Percentiles rank a stretch among this genome's conserved stretches.
Conservation (phyloP, 2,888 invertebrate species). For the Apotomis turbidana region DNA sequence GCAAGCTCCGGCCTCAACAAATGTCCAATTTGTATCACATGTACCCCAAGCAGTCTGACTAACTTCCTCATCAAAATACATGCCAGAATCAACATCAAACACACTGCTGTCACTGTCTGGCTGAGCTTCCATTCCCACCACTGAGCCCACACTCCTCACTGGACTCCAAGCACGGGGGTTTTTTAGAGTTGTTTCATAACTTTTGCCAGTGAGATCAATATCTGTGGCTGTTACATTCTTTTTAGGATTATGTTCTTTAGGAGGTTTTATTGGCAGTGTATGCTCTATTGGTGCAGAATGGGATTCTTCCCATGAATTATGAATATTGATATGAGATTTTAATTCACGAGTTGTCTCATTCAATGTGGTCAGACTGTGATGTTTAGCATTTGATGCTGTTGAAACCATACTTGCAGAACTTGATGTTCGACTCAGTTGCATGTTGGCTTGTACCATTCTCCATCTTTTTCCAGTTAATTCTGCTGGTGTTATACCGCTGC, state of each 20-base stretch:
- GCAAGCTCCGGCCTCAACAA: constrained; percentile 92
- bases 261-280: constrained; percentile 84
- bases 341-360: constrained; percentile 71
- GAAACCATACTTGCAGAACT: constrained; percentile 90
- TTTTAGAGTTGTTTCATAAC: constrained; percentile 88
- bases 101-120: constrained; percentile 93
- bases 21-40: constrained; percentile 91
- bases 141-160: constrained; percentile 93
- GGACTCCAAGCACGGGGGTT: constrained; percentile 95
- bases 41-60: constrained; percentile 91
- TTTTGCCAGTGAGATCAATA: constrained; percentile 85
- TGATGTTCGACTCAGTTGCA: constrained; percentile 92
- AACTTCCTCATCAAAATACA: constrained; percentile 91
- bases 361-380: constrained; percentile 86
- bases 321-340: constrained; percentile 81
- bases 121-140: constrained; percentile 93
- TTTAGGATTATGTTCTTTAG: constrained; percentile 65
- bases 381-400: constrained; percentile 85
- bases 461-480: constrained; percentile 95
- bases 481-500: constrained; percentile 88
- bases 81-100: constrained; percentile 91
- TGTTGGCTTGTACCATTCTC: constrained; percentile 90
- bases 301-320: constrained; percentile 88
- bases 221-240: constrained; percentile 68
- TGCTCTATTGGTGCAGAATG: constrained; percentile 90